Evolutionary conservation across 2,888 invertebrate species (phyloP), one percentile per base, ranked within the genome.

Genomic region (Pandemis corylana): DNA sequence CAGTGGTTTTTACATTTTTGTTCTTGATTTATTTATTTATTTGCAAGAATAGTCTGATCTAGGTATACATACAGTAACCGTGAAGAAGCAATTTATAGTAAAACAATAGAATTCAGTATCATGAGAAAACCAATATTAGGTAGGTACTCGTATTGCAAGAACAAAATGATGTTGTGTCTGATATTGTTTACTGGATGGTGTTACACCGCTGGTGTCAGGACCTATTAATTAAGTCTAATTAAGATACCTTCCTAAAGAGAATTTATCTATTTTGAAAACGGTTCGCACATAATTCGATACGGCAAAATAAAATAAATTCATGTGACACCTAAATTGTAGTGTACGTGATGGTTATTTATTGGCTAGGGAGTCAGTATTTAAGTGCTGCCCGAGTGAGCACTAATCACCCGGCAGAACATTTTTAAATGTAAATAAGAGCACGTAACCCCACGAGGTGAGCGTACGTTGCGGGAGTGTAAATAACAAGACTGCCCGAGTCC

Each of bases 381-480:
- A 44, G 69, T 63, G 67, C 63, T 62, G 66, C 28, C 46, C n/a
- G 68, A 68, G 53, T 20, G 66, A 65, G 76, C 61, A 75, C 76
- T 80, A 80, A 80, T 78, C 76, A 77, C 75, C 71, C 69, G 69
- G 61, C 76, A 73, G 66, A 67, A 76, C 66, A 65, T 80, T 78
- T 79, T 74, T 75, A 80, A 81, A 80, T 80, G 77, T 80, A 80
- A 80, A 81, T 81, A 79, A 72, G 64, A 44, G 76, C 77, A 77
- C 75, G 75, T 75, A 76, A 71, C 65, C 75, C 64, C 78, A 77
- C 79, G 78, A 83, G 82, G 84, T 81, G 82, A 83, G 85, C 84
- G 86, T 85, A 87, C 89, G 87, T 87, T 82, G 82, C 80, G 51
- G 72, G 80, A 82, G 82, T 86, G 85, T 88, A 87, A 90, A 90